Evolutionary conservation across 2,113 vertebrate genomes (phyloP).

Genomic region (Caracal caracal): DNA sequence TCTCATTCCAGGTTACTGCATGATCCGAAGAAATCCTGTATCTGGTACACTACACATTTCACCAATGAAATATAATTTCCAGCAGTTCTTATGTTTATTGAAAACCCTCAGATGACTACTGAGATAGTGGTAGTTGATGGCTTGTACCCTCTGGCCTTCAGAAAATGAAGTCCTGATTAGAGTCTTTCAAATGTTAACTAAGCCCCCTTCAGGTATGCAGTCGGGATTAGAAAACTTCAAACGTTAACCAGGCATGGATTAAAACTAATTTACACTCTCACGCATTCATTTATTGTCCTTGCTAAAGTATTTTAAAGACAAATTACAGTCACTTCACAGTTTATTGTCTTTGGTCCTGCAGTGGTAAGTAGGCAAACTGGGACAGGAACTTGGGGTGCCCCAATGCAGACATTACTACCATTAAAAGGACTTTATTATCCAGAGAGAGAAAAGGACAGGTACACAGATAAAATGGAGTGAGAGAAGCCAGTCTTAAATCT

Average conservation of each 20-base stretch:
- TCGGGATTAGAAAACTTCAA: neutral
- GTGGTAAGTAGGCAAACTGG: neutral
- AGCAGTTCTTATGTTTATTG: neutral
- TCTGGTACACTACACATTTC: neutral
- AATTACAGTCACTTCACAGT: neutral
- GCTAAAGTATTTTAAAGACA: slow-evolving; percentile 22
- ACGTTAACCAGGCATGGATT: neutral
- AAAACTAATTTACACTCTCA: neutral
- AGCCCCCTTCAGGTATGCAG: neutral
- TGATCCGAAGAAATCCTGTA: neutral
- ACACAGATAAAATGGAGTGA: neutral
- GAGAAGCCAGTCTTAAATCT: neutral
- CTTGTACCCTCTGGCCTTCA: neutral
- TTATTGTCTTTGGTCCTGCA: neutral
- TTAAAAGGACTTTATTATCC: neutral
- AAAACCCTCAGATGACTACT: neutral
- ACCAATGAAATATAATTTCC: neutral
- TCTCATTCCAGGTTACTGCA: neutral
- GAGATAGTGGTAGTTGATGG: neutral
- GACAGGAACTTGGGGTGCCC: neutral
- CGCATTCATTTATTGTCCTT: neutral
- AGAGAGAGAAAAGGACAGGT: neutral
- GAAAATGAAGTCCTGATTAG: neutral
- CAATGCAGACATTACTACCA: neutral
- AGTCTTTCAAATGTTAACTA: neutral